Evolutionary conservation across 2,113 vertebrate genomes (phyloP), one percentile per base, ranked within the genome.

Genomic region (Telmatochromis bifrenatus): DNA sequence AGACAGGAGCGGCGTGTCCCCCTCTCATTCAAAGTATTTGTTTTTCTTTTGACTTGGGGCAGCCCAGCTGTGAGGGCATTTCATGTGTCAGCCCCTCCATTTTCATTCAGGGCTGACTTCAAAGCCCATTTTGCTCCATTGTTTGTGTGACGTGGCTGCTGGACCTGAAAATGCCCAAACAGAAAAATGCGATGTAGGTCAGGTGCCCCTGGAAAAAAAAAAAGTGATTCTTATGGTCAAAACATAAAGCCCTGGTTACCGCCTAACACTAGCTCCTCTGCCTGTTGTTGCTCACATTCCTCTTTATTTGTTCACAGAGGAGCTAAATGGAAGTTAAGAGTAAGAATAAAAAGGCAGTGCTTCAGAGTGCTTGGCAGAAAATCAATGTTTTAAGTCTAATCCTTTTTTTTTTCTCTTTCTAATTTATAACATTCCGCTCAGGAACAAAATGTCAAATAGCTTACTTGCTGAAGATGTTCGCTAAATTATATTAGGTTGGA

Each of bases 141-240:
- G 98, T 99, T 96, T 97, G 95, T 90, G 92, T 96, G 97, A 96
- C 95, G 97, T 96, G 95, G 97, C 97, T 97, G 97, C 96, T 97
- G 97, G 97, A 98, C 97, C 97, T 96, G 95, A 95, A 98, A 98
- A 98, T 97, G 96, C 96, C 97, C 97, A 97, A 97, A 98, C 97
- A 98, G 98, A 97, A 97, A 90, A 97, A 97, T 97, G 96, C 93
- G 96, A 97, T 98, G 98, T 98, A 98, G 98, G 98, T 98, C 98
- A 98, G 96, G 97, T 91, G 97, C 96, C 95, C 95, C 91, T 93
- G 94, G 96, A 96, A 96, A 89, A 96, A 96, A 96, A 96, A 96
- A 85, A 92, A 92, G 89, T 95, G 97, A 98, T 98, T 98, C 97
- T 98, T 97, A 92, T 90, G 96, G 96, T 96, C 90, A 95, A 92